Base-by-base conservation (phyloP, 23 tunicate species). In the Clavelina lepadiformis region DNA sequence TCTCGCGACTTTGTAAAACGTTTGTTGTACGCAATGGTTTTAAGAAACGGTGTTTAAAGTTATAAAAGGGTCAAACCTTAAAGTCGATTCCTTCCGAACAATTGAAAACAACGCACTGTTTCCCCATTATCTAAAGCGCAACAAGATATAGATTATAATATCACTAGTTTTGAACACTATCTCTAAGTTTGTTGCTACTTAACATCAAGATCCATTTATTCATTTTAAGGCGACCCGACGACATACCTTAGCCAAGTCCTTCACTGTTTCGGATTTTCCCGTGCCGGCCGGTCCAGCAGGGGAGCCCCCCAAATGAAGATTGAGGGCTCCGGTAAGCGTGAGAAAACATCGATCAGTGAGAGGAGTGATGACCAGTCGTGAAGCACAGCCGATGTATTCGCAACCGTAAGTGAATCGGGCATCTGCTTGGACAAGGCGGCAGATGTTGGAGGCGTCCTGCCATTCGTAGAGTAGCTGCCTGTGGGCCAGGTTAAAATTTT, bases 211-310 rank as follows among this genome's bases (percentile, higher is more conserved):
- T n/a, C n/a, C n/a, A n/a, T n/a, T n/a, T n/a, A n/a, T n/a, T n/a
- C n/a, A n/a, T n/a, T n/a, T n/a, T n/a, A n/a, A n/a, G n/a, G n/a
- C 49, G 15, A 41, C 11, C 49, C 49, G 15, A 41, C 49, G 15
- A 41, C 52, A 8, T 19, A 89, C 97, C 89, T 89, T 89, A 8
- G 97, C 97, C 23, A 89, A 60, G 38, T 89, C 97, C 35, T 89
- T 89, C 4, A 89, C 97, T 18, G 97, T 82, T 56, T 89, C 97
- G 24, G 97, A 89, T 65, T 89, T 89, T 33, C 97, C 97, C n/a
- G 97, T 89, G 31, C 97, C 97, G 5, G 97, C 97, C 20, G 97
- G 97, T 3, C 97, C 97, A 45, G 97, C 97, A 28, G 97, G 97
- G 22, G 97, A 89, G 28, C 97, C 97, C 58, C 97, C 97, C 20